phyloP scores from a whole-genome alignment of 2,113 vertebrate species.

The Electrona antarctica region DNA sequence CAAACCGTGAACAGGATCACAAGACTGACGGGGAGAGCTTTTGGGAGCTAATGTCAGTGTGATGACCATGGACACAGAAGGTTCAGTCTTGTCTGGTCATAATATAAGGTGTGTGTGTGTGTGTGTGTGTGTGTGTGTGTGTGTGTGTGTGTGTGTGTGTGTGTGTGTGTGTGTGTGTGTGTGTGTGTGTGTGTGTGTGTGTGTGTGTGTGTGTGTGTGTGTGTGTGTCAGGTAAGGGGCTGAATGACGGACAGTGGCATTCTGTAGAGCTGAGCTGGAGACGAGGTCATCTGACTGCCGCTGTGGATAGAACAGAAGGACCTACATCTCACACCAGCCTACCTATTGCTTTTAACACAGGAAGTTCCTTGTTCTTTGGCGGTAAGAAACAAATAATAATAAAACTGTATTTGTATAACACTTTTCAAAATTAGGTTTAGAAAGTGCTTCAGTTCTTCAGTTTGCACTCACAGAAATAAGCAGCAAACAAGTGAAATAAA shows the following conservation, averaged over 20 bases:
- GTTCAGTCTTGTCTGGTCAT: too few species aligned
- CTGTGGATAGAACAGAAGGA: conserved; percentile 73
- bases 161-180: background rate
- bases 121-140: background rate
- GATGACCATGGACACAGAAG: too few species aligned
- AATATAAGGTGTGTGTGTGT: too few species aligned
- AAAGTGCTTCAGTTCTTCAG: too few species aligned
- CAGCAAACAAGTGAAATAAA: too few species aligned
- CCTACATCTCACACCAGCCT: conserved; percentile 52
- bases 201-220: background rate
- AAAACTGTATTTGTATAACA: too few species aligned
- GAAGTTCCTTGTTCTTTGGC: conserved; percentile 62
- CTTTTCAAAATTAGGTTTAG: too few species aligned
- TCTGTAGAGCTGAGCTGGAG: conserved; percentile 75
- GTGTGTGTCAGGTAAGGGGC: background rate
- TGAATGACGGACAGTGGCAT: conserved; percentile 87
- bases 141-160: background rate
- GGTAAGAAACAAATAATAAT: conserved; percentile 65
- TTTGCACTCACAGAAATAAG: too few species aligned
- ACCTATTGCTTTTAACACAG: conserved; percentile 71
- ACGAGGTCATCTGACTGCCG: conserved; percentile 76
- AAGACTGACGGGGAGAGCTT: conserved; percentile 73
- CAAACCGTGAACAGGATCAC: too few species aligned
- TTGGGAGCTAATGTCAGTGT: too few species aligned
- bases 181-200: background rate